Percentiles rank a stretch among this genome's conserved stretches.
These are phyloP conservation scores for Oncorhynchus gorbuscha DNA, from an alignment of 2,113 vertebrate genomes.

Conservation along the genomic window DNA sequence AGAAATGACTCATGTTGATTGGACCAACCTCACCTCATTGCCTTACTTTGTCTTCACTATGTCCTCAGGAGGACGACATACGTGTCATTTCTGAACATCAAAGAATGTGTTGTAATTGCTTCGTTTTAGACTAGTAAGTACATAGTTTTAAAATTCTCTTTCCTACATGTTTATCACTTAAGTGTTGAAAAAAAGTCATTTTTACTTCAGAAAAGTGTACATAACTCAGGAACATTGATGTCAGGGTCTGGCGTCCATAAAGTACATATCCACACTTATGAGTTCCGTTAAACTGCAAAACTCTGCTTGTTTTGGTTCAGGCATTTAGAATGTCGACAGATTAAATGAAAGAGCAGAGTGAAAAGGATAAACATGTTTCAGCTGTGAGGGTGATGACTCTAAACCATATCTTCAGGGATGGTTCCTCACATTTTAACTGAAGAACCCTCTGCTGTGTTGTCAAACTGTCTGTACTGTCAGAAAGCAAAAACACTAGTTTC, in stretches of 20 bases:
- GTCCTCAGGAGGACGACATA: constrained; percentile 33
- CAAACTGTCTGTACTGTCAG: constrained; percentile 80
- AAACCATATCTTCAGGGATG: constrained; percentile 87
- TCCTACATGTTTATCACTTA: no score
- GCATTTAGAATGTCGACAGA: constrained; percentile 32
- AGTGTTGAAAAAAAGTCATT: no score
- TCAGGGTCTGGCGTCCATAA: constrained; percentile 24
- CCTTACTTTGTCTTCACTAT: constrained; percentile 48
- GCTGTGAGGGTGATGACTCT: constrained; percentile 82
- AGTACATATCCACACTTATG: constrained; percentile 76
- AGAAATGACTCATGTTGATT: neutral
- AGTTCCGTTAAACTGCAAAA: constrained; percentile 53
- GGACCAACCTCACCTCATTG: constrained; percentile 61
- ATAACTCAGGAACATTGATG: constrained; percentile 22
- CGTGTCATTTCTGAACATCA: neutral
- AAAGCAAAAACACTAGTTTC: constrained; percentile 92
- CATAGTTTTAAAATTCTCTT: no score
- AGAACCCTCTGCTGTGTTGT: constrained; percentile 73
- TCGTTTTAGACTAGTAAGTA: no score
- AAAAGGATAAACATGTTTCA: constrained; percentile 62
- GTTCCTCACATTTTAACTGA: constrained; percentile 73
- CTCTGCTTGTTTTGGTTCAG: constrained; percentile 7
- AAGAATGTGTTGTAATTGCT: no score
- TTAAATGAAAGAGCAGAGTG: constrained; percentile 35
- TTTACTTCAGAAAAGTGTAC: no score